A percentile compares a stretch with the other conserved stretches of the same genome.
These are phyloP conservation scores for Bubo bubo DNA, from an alignment of 2,113 vertebrate species.

Conservation along the genomic window DNA sequence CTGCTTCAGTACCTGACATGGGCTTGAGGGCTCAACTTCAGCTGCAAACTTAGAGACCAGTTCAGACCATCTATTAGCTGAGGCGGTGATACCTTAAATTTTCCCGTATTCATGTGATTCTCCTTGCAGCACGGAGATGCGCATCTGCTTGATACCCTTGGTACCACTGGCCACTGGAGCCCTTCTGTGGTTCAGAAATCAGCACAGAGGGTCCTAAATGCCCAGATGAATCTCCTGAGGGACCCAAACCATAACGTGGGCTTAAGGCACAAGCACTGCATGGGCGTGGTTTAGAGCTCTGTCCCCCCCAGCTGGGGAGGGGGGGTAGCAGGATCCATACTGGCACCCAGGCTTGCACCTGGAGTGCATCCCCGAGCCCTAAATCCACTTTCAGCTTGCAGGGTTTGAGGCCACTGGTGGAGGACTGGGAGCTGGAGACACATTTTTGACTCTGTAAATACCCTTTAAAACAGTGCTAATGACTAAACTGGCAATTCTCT, in stretches of 20 bases:
- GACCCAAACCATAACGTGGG: fast-evolving
- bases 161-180: neutral
- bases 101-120: neutral
- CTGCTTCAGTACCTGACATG: neutral
- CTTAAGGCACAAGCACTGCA: neutral
- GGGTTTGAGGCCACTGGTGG: neutral
- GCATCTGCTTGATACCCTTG: neutral
- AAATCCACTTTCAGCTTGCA: neutral
- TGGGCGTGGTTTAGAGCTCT: neutral
- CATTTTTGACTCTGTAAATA: neutral
- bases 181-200: neutral
- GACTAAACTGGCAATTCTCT: neutral
- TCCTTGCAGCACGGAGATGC: neutral
- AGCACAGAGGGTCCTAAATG: neutral
- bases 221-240: neutral
- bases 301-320: neutral
- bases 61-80: neutral
- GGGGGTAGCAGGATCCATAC: neutral
- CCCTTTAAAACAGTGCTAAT: neutral
- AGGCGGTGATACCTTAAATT: neutral
- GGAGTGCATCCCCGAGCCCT: neutral
- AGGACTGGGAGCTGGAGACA: neutral
- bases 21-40: neutral
- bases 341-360: neutral
- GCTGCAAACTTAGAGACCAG: neutral